Conservation (phyloP, 53 echinoderm and acorn worm genomes). For the Antedon mediterranea region DNA sequence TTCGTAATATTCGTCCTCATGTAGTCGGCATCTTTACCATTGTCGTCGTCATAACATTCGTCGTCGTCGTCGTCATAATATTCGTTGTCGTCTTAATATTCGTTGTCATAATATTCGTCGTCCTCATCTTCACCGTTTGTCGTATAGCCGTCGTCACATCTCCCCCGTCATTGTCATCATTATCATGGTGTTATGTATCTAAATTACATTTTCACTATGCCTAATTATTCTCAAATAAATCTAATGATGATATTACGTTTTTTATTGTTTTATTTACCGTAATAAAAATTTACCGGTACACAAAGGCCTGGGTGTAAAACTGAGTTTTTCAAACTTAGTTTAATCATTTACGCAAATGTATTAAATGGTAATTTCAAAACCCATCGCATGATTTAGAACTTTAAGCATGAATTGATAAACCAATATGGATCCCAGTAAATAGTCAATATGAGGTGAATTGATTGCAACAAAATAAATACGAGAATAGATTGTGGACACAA, state of each 20-base stretch:
- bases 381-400: too few relatives aligned
- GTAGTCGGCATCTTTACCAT: background rate
- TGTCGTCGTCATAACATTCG: background rate
- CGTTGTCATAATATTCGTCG: background rate
- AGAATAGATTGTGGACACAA: background rate
- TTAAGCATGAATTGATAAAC: background rate
- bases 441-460: background rate
- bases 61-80: background rate
- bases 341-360: too few relatives aligned
- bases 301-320: too few relatives aligned
- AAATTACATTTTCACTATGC: too few relatives aligned
- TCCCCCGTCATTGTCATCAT: too few relatives aligned
- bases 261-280: too few relatives aligned
- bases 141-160: background rate
- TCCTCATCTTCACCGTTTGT: background rate
- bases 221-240: too few relatives aligned
- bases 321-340: too few relatives aligned
- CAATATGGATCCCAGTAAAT: background rate
- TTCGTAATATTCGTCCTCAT: background rate
- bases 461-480: slow-evolving; percentile 1
- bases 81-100: background rate
- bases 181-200: too few relatives aligned
- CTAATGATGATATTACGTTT: too few relatives aligned
- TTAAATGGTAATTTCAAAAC: too few relatives aligned
- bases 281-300: too few relatives aligned